Evolutionary conservation across 2,113 vertebrate species (phyloP).

Genomic region (Catagonus wagneri): DNA sequence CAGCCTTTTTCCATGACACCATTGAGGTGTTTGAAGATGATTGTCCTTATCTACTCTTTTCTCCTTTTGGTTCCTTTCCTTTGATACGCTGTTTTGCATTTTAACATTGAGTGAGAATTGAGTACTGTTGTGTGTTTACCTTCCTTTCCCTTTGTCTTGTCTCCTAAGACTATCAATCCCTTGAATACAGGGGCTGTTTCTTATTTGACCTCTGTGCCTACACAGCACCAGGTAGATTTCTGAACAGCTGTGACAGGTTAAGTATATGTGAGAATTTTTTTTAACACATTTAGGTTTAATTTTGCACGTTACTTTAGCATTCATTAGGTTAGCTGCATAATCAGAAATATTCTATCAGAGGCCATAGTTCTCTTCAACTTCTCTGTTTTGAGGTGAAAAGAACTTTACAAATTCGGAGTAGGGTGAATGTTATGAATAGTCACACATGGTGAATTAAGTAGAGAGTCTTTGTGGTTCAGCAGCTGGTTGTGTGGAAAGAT

Average conservation of each 20-base stretch:
- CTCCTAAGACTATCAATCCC: background rate
- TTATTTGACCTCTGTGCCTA: background rate
- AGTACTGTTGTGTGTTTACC: background rate
- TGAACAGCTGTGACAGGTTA: background rate
- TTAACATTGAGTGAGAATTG: background rate
- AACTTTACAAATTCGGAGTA: background rate
- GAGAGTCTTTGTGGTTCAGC: rapidly evolving
- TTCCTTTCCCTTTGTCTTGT: background rate
- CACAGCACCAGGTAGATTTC: background rate
- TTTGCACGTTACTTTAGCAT: background rate
- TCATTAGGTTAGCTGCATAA: background rate
- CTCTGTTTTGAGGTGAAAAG: background rate
- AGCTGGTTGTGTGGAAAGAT: background rate
- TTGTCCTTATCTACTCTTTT: background rate
- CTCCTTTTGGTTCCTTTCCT: background rate
- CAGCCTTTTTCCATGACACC: background rate
- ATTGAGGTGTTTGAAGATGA: background rate
- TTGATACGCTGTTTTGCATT: background rate
- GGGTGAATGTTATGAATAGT: background rate
- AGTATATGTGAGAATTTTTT: background rate
- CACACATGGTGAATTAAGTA: background rate
- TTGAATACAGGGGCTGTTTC: background rate
- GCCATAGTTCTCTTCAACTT: background rate
- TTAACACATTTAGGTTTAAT: background rate
- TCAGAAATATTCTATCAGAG: background rate